Base-by-base conservation (phyloP, 30 jellyfish, hydroid and myxozoan genomes). In the Kudoa iwatai region DNA sequence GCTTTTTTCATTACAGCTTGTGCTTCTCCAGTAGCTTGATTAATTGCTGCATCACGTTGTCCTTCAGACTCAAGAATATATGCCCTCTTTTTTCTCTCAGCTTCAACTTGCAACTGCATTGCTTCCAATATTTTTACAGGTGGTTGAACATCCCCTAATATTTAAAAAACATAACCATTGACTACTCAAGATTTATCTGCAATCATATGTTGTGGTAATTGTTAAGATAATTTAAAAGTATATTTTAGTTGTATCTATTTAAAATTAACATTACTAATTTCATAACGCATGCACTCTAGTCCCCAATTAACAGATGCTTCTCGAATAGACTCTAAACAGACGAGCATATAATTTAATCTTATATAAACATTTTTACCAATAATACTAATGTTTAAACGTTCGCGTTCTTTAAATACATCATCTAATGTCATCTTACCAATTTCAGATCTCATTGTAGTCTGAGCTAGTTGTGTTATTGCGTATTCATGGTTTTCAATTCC, bases 41-140 rank as follows among this genome's bases (percentile, higher is more conserved):
- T 60, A 16, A 69, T 69, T 22, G 71, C 88, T 32, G 92, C 34
- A 44, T 69, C 92, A 4, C 86, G 48, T 35, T 59, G 14, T 59
- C 94, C 94, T 57, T 74, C 94, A 3, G 94, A 74, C 45, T 74
- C 94, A 0, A 74, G 49, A 34, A 74, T 65, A 21, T 82, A 51
- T 1, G 94, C 94, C 2, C 94, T 57, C 50, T 74, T 74, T 40
- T 41, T 55, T 52, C 94, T 35, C 52, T 74, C 94, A 24, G 94
- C 94, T 47, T 74, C 94, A 11, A 74, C 94, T 69, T 74, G 94
- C 94, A 74, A 59, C 35, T 74, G 94, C 94, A 74, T 74, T 3
- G 94, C 63, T 42, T 74, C 94, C 24, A 54, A 48, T 10, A 74
- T 87, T 52, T 62, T 61, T 19, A 66, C 60, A 23, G 94, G 94